Conservation (phyloP, 2,113 vertebrate genomes). For the Tenebrosternarchus preto region DNA sequence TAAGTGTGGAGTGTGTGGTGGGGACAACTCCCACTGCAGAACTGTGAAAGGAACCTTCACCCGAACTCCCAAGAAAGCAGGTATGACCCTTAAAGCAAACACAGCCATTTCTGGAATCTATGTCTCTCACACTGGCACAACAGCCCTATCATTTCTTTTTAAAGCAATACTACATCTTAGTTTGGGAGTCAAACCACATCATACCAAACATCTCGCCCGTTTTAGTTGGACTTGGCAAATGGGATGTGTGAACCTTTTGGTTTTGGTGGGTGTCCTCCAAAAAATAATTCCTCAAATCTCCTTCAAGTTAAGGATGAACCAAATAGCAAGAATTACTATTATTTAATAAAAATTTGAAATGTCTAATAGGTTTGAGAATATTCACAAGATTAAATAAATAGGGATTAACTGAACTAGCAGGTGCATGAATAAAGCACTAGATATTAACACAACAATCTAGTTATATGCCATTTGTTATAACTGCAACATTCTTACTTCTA, state of each 20-base stretch:
- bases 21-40: conserved; percentile 94
- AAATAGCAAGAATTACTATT: too few relatives aligned
- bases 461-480: too few relatives aligned
- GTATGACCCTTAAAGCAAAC: conserved; percentile 71
- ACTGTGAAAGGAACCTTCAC: conserved; percentile 93
- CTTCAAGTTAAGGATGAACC: not conserved
- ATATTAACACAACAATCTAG: too few relatives aligned
- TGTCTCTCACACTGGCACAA: not conserved
- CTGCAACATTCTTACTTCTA: too few relatives aligned
- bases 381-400: too few relatives aligned
- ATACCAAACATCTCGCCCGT: not conserved
- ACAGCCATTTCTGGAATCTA: not conserved
- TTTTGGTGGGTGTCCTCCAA: not conserved
- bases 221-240: not conserved
- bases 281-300: not conserved
- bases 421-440: too few relatives aligned
- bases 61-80: conserved; percentile 89
- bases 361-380: too few relatives aligned
- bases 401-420: too few relatives aligned
- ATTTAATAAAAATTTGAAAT: too few relatives aligned
- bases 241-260: not conserved
- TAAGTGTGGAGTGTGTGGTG: conserved; percentile 94
- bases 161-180: not conserved
- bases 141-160: not conserved
- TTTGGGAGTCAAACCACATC: not conserved